Evolutionary conservation across 2,113 vertebrate species (phyloP).

Genomic region (Pelecanus crispus): DNA sequence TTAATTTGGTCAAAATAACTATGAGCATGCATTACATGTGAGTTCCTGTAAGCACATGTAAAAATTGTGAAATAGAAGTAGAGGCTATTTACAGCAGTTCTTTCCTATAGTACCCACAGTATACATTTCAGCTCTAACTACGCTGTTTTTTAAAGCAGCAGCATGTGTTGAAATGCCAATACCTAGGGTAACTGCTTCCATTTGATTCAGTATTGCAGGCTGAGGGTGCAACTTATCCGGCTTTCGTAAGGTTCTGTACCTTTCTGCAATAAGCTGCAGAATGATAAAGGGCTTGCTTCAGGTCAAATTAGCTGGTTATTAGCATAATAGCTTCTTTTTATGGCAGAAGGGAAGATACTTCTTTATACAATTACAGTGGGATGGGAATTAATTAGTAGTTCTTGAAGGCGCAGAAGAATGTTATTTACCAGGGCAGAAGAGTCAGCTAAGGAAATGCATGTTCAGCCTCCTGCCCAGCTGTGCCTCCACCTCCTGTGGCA

Average conservation of each 20-base stretch:
- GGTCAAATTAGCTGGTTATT: neutral
- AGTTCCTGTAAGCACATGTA: neutral
- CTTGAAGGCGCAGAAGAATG: neutral
- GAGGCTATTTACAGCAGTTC: neutral
- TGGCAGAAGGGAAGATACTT: neutral
- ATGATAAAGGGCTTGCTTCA: neutral
- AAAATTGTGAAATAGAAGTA: neutral
- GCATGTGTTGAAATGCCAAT: neutral
- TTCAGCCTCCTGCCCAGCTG: neutral
- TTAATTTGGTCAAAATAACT: neutral
- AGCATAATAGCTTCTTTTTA: neutral
- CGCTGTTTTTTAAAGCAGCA: neutral
- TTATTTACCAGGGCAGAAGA: neutral
- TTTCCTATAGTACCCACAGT: neutral
- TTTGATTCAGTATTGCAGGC: neutral
- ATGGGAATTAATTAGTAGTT: neutral
- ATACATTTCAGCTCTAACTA: neutral
- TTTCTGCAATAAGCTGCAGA: neutral
- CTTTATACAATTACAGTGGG: neutral
- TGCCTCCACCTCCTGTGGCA: neutral
- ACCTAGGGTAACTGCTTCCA: neutral
- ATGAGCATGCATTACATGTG: neutral
- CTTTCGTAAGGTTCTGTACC: neutral
- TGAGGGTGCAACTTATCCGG: neutral
- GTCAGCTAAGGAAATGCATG: neutral